Base-by-base conservation (phyloP, 2,113 vertebrate species). In the Oncorhynchus kisutch region DNA sequence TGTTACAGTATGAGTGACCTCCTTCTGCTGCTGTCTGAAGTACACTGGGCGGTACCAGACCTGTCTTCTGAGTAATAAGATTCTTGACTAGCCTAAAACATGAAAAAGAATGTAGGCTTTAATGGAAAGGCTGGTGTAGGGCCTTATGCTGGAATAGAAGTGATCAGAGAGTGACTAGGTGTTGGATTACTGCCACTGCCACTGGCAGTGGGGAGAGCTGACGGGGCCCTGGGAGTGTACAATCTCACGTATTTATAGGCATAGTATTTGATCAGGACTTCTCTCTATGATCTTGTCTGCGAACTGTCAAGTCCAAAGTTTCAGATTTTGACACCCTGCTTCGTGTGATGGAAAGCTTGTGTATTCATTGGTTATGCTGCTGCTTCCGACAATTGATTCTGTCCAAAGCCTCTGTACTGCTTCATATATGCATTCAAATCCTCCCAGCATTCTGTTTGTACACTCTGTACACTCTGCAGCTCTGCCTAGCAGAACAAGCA, bases 51-150 rank as follows among this genome's bases (percentile, higher is more conserved):
- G 93, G 94, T 76, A 95, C 92, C 94, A 94, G 94, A 45, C 94
- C 93, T 0, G 91, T 94, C 77, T 94, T 93, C 89, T 95, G 93
- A 69, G 94, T 94, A 82, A 93, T 87, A 86, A 96, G 85, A 72
- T 94, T 95, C 93, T 95, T 95, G 80, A 95, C 95, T 91, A 96
- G 91, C 95, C 95, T 96, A 94, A 81, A 90, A 80, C 75, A 81
- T 79, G 72, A 87, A 68, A 86, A 85, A 80, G 74, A 89, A 62
- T 16, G n/a, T 25, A 85, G 51, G 90, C n/a, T 62, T 22, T 62
- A 62, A 89, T 24, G 66, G 57, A 69, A 13, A 62, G 59, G 59
- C 70, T 54, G 25, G 31, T 75, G 70, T n/a, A 79, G 67, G 29
- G 2, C 13, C n/a, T 62, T 2, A 16, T 9, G 13, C 59, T 62